Base-by-base conservation (phyloP, 2,888 invertebrate species). In the Ganaspis brasiliensis region DNA sequence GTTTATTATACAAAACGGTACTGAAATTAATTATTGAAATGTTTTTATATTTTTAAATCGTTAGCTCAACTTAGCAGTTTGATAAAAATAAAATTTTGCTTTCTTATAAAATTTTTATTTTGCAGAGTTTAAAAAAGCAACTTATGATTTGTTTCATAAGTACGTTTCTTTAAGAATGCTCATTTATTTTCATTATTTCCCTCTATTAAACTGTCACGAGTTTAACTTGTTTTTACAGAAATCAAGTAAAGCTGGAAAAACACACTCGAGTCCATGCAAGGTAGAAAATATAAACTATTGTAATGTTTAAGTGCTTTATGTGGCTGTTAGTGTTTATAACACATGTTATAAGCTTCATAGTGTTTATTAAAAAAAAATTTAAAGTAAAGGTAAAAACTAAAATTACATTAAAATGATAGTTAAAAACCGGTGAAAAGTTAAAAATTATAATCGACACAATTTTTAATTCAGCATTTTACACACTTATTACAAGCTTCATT, bases 231-330 rank as follows among this genome's bases (percentile, higher is more conserved):
- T 92, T 52, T 95, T 95, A 88, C 95, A 96, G 96, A 96, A 95
- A 93, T 96, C 96, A 93, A 95, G 95, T 94, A 95, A 95, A 94
- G 93, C 93, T 91, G 95, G 95, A 92, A 95, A 93, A 94, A 94
- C 94, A 92, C 93, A 94, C 87, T 89, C 92, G 79, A 94, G 94
- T 90, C 94, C 95, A 87, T 92, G 93, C 88, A 95, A 96, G 96
- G 95, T 96, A 95, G 90, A 87, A 81, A 86, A 86, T 79, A 86
- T 82, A 85, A 81, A 86, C 81, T 81, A 10, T 19, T 72, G 37
- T 52, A 74, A 37, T 74, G 63, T 74, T 61, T 74, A 55, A 35
- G 12, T 67, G 55, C 37, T 74, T 55, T 55, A 63, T 63, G 37
- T 74, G 74, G 52, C 61, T 74, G 63, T 67, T 8, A 67, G 6